A percentile compares a stretch with the other conserved stretches of the same genome.
These are phyloP conservation scores for Geodia barretti DNA, from an alignment of 37 sponge, comb jelly and placozoan species.

Conservation along the genomic window DNA sequence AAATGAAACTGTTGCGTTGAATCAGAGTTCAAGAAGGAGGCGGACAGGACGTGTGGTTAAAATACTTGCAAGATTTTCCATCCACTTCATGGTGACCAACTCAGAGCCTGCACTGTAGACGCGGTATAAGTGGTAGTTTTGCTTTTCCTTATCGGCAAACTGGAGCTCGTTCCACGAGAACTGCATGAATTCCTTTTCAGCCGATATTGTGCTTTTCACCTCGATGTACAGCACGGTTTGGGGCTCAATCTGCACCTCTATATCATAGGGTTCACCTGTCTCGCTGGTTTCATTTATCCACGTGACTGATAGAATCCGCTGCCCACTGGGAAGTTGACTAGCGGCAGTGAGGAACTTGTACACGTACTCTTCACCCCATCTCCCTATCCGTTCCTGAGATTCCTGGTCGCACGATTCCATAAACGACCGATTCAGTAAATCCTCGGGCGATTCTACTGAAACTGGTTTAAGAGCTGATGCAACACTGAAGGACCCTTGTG, in stretches of 20 bases:
- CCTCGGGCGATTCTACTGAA: not conserved
- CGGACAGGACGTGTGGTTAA: not conserved
- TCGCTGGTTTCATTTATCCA: constrained; percentile 52
- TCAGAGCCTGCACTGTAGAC: constrained; percentile 43
- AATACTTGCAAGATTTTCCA: not conserved
- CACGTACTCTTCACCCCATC: constrained; percentile 62
- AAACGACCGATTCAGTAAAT: no score
- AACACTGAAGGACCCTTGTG: not conserved
- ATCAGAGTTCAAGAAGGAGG: not conserved
- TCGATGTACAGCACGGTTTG: constrained; percentile 24
- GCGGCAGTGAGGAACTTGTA: constrained; percentile 1
- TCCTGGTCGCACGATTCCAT: not conserved
- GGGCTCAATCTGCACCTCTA: constrained; percentile 17
- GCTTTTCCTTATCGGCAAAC: constrained; percentile 14
- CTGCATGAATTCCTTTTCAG: constrained; percentile 9
- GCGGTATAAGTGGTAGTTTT: constrained; percentile 32
- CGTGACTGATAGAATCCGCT: not conserved
- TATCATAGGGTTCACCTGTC: constrained; percentile 42
- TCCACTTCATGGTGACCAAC: not conserved
- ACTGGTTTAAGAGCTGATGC: not conserved
- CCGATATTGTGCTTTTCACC: constrained; percentile 50
- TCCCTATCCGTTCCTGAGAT: constrained; percentile 14
- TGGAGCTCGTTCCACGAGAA: constrained; percentile 47
- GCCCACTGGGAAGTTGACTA: constrained; percentile 28
- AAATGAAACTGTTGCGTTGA: no score